phyloP scores from a whole-genome alignment of 2,888 invertebrate genomes.

The Drosophila helvetica region DNA sequence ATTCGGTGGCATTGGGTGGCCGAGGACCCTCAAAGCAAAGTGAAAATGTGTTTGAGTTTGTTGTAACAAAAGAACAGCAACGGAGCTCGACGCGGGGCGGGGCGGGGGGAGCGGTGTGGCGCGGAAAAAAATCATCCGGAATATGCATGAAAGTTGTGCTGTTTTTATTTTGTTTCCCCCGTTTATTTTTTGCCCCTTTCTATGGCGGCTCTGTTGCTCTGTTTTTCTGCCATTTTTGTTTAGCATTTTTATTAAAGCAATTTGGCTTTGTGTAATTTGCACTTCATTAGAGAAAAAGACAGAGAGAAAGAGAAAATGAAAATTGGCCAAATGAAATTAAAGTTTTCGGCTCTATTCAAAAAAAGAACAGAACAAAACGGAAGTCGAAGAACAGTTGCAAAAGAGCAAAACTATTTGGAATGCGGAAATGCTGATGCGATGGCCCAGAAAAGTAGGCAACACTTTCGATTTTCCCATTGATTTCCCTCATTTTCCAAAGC shows the following conservation, averaged over 20 bases:
- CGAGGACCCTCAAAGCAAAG: conserved; percentile 52
- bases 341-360: not conserved
- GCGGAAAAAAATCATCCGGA: conserved; percentile 14
- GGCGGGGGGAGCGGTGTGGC: not conserved
- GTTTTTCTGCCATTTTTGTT: conserved; percentile 23
- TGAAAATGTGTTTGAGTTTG: conserved; percentile 72
- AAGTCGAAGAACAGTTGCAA: not conserved
- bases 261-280: conserved; percentile 73
- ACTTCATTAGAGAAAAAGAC: conserved; percentile 54
- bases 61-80: conserved; percentile 54
- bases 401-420: not conserved
- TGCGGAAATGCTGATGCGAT: not conserved
- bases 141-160: conserved; percentile 41
- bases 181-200: not conserved
- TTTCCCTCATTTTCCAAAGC: not conserved
- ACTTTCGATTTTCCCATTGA: not conserved
- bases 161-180: conserved; percentile 27
- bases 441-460: not conserved
- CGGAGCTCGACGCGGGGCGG: not conserved
- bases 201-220: conserved; percentile 8
- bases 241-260: conserved; percentile 44
- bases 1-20: conserved; percentile 6
- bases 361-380: not conserved
- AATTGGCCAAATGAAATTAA: not conserved
- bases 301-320: conserved; percentile 20